phyloP scores from a whole-genome alignment of 1,140 invertebrate species.

The Drosophila mauritiana region DNA sequence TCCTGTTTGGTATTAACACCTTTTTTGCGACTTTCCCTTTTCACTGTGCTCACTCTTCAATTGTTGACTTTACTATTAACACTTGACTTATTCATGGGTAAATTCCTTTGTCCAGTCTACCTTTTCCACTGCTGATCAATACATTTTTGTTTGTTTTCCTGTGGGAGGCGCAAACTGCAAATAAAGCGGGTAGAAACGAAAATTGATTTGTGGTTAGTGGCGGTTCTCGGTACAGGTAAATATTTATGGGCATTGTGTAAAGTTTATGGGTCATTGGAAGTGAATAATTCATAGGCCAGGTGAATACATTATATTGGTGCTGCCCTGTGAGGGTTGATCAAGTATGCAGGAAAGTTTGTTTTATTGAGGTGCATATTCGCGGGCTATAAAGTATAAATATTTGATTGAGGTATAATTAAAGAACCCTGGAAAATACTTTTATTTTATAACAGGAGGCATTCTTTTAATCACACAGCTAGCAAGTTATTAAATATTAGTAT shows the following conservation, averaged over 20 bases:
- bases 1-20: slow-evolving; percentile 17
- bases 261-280: slow-evolving; percentile 42
- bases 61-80: slow-evolving; percentile 55
- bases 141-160: slow-evolving; percentile 33
- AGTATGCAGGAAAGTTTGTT: slow-evolving; percentile 12
- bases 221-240: slow-evolving; percentile 24
- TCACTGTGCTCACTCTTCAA: slow-evolving; percentile 4
- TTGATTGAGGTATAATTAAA: background rate
- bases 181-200: slow-evolving; percentile 23
- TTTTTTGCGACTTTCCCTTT: background rate
- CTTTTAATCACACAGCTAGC: no score
- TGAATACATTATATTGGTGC: slow-evolving; percentile 23
- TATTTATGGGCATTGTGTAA: slow-evolving; percentile 33
- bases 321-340: slow-evolving; percentile 5
- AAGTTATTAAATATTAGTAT: no score
- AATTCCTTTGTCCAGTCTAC: slow-evolving; percentile 28
- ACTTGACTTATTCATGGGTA: slow-evolving; percentile 53
- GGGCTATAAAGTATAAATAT: background rate
- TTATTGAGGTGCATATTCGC: background rate
- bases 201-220: slow-evolving; percentile 48
- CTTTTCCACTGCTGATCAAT: slow-evolving; percentile 19
- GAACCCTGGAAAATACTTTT: background rate
- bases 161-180: slow-evolving; percentile 26
- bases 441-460: background rate
- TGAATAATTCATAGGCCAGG: slow-evolving; percentile 37